phyloP scores from a whole-genome alignment of 2,113 vertebrate genomes.

The Leucopternis melanops region DNA sequence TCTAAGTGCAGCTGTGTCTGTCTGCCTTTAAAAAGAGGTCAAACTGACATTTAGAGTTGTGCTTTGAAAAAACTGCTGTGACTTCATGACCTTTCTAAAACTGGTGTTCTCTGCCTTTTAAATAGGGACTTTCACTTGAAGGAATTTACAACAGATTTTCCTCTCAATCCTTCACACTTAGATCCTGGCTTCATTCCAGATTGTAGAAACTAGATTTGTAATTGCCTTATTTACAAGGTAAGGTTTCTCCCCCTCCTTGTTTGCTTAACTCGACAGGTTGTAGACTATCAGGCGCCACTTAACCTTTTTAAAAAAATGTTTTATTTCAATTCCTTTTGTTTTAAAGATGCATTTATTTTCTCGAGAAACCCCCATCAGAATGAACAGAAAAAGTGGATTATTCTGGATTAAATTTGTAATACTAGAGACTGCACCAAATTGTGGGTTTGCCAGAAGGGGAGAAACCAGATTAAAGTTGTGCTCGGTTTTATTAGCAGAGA shows the following conservation, averaged over 20 bases:
- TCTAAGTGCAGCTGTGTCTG: neutral
- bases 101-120: neutral
- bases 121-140: conserved; percentile 1
- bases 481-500: neutral
- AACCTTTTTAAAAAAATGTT: neutral
- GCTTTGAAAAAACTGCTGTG: conserved; percentile 6
- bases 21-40: neutral
- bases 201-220: conserved; percentile 11
- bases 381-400: neutral
- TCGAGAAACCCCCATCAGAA: neutral
- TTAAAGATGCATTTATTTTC: neutral
- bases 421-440: neutral
- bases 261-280: neutral
- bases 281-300: neutral
- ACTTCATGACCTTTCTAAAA: conserved; percentile 18
- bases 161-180: neutral
- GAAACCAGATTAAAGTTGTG: neutral
- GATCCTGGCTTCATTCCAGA: neutral
- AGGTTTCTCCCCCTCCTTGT: neutral
- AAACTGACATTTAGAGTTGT: neutral
- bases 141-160: conserved; percentile 32
- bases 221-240: conserved; percentile 37
- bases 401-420: neutral
- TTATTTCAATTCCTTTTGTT: neutral
- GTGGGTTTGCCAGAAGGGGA: neutral